Evolutionary conservation across 2,113 vertebrate genomes (phyloP).

Genomic region (Axis porcinus): DNA sequence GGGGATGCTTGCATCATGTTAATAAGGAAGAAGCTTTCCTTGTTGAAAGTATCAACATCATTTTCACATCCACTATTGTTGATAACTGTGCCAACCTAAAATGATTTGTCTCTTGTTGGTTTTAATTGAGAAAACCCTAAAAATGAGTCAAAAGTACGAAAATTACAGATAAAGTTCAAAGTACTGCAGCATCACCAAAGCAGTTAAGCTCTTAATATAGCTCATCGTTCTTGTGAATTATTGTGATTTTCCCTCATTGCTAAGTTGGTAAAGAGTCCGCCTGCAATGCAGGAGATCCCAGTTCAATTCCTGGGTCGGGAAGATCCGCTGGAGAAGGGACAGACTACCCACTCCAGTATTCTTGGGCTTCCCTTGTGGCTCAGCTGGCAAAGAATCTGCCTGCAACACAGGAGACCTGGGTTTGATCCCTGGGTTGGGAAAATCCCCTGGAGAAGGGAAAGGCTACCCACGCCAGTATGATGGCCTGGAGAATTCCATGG

Average conservation of each 20-base stretch:
- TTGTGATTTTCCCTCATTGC: not conserved
- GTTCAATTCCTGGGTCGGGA: not conserved
- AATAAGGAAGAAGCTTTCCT: not conserved
- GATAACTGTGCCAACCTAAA: not conserved
- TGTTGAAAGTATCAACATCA: not conserved
- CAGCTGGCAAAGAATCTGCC: not conserved
- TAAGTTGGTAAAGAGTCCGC: not conserved
- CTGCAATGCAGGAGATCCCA: not conserved
- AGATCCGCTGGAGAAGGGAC: not conserved
- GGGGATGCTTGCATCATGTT: accelerated
- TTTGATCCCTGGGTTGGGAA: not conserved
- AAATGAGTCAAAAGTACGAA: not conserved
- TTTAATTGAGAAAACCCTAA: not conserved
- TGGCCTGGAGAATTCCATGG: not conserved
- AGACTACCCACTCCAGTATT: not conserved
- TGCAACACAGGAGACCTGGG: not conserved
- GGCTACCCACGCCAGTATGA: not conserved
- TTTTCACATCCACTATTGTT: not conserved
- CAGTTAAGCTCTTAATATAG: not conserved
- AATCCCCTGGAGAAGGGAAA: not conserved
- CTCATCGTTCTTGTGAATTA: not conserved
- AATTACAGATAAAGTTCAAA: not conserved
- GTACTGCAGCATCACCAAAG: not conserved
- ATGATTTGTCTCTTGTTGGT: not conserved
- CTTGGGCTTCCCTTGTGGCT: not conserved